A percentile compares a stretch with the other conserved stretches of the same genome.
These are phyloP conservation scores for Herminia tarsipennalis DNA, from an alignment of 2,888 invertebrate species.

Conservation along the genomic window DNA sequence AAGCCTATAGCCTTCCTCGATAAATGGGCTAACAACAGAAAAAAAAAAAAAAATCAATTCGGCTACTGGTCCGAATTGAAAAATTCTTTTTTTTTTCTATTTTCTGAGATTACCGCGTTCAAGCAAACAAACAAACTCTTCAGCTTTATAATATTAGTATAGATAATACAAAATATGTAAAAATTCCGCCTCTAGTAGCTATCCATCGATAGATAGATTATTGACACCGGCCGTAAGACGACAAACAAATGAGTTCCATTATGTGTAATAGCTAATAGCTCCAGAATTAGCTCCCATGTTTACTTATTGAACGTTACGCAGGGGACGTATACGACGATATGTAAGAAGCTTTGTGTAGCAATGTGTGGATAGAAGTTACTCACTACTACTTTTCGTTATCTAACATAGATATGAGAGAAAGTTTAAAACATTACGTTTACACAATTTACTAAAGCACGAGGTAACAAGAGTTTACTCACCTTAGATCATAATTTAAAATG, in stretches of 20 bases:
- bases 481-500: slow-evolving; percentile 34
- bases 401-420: slow-evolving; percentile 42
- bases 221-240: no score
- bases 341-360: slow-evolving; percentile 42
- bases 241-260: slow-evolving; percentile 17
- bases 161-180: no score
- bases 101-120: no score
- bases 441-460: slow-evolving; percentile 46
- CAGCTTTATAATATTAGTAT: no score
- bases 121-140: no score
- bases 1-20: no score
- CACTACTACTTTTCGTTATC: slow-evolving; percentile 36
- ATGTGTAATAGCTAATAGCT: slow-evolving; percentile 40
- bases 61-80: no score
- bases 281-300: slow-evolving; percentile 46
- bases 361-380: slow-evolving; percentile 41
- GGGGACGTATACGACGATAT: slow-evolving; percentile 21
- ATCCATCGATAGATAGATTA: no score
- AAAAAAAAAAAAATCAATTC: no score
- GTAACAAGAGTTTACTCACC: slow-evolving; percentile 1
- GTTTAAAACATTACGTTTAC: slow-evolving; percentile 47
- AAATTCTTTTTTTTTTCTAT: no score
- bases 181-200: no score
- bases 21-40: no score
- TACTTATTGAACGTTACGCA: slow-evolving; percentile 33